Base-by-base conservation (phyloP, 2,113 vertebrate genomes). In the Stomatorhinus ivindoensis region DNA sequence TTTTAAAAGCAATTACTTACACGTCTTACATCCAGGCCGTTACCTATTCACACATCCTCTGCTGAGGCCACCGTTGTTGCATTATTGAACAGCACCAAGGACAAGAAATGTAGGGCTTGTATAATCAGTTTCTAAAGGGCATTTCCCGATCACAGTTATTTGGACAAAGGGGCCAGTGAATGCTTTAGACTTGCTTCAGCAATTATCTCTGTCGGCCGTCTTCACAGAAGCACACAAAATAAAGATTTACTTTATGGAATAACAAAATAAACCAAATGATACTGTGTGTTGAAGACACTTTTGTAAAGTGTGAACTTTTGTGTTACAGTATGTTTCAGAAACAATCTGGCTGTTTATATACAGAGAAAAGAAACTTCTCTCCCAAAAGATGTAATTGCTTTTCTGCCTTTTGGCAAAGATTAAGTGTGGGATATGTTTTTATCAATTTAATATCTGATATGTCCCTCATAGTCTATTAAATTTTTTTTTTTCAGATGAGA, bases 61-160 rank as follows among this genome's bases (percentile, higher is more conserved):
- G 19, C 35, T 87, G 10, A 58, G 39, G 87, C 17, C 39, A 65
- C 35, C 51, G 13, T 9, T 44, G 17, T 31, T 87, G 39, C 86
- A 87, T 87, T 87, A 87, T 87, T 87, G 19, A 87, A 53, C 19
- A 87, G 53, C 53, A 39, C 8, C 87, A 44, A n/a, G 17, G 87
- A 46, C 15, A 46, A 61, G 53, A 42, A 44, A 87, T 65, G 53
- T 42, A 39, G 35, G 19, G 53, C 87, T 87, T 61, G 51, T 87
- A 65, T 44, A 61, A 65, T 87, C 35, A 61, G 87, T 44, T 65
- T 39, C 42, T 31, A 87, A 87, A 87, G 53, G 53, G 39, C 39
- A 61, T 65, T 87, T 87, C 39, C 58, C 1, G 4, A 19, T 51
- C 35, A 87, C 39, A 61, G 87, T 4, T 61, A 44, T 44, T 24